Evolutionary conservation across 2,888 invertebrate genomes (phyloP).

Genomic region (Danaus chrysippus): DNA sequence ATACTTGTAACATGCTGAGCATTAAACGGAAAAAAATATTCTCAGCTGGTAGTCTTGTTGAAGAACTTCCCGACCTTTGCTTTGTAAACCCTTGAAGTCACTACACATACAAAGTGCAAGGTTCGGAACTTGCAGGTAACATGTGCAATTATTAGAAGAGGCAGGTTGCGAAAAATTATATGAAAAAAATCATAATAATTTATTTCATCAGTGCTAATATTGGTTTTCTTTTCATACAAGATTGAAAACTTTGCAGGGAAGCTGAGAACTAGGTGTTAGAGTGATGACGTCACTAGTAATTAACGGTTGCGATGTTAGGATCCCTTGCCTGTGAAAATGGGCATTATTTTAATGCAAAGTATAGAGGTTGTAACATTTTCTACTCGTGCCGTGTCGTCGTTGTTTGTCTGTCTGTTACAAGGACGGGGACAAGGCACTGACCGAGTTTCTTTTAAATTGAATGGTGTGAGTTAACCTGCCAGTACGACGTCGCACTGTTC

Average conservation of each 20-base stretch:
- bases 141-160: slow-evolving; percentile 40
- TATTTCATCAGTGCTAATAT: slow-evolving; percentile 60
- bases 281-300: slow-evolving; percentile 72
- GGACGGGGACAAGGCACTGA: slow-evolving; percentile 68
- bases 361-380: slow-evolving; percentile 88
- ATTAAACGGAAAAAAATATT: slow-evolving; percentile 76
- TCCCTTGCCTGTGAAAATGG: slow-evolving; percentile 85
- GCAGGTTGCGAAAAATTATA: slow-evolving; percentile 58
- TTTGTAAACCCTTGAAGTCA: slow-evolving; percentile 61
- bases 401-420: slow-evolving; percentile 47
- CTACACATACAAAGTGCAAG: slow-evolving; percentile 64
- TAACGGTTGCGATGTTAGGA: slow-evolving; percentile 74
- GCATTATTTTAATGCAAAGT: slow-evolving; percentile 96
- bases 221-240: slow-evolving; percentile 73
- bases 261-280: slow-evolving; percentile 75
- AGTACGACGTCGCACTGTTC: slow-evolving; percentile 71
- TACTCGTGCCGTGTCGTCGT: slow-evolving; percentile 72
- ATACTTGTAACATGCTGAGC: slow-evolving; percentile 73
- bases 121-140: slow-evolving; percentile 59
- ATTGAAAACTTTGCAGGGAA: slow-evolving; percentile 77
- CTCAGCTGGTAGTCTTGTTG: slow-evolving; percentile 76
- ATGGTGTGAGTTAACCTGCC: slow-evolving; percentile 75
- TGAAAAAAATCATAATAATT: neutral
- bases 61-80: slow-evolving; percentile 75
- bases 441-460: slow-evolving; percentile 78